These are phyloP conservation scores for Delichon dasypus DNA, from an alignment of 2,797 vertebrate species.

Conservation along the genomic window DNA sequence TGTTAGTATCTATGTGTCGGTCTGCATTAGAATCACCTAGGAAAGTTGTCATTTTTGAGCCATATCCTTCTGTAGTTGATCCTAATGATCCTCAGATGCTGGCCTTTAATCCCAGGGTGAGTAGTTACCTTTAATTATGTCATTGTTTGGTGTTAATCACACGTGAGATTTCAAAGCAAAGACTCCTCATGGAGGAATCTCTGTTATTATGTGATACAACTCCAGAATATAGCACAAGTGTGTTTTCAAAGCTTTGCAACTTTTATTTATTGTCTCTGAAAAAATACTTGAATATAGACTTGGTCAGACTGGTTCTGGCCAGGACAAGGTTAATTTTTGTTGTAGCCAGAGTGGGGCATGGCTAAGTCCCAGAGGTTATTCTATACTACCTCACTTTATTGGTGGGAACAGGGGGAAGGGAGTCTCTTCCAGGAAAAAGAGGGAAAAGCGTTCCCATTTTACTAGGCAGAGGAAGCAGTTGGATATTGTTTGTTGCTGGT, in stretches of 20 bases:
- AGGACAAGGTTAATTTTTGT: background rate
- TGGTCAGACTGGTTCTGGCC: background rate
- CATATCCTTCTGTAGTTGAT: conserved; percentile 40
- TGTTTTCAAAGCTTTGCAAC: background rate
- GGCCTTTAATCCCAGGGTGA: conserved; percentile 32
- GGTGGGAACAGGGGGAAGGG: background rate
- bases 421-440: background rate
- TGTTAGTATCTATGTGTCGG: conserved; percentile 20
- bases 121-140: background rate
- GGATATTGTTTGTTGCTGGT: background rate
- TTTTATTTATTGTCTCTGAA: background rate
- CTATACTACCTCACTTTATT: background rate
- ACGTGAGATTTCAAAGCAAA: background rate
- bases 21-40: conserved; percentile 31
- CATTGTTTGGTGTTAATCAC: background rate
- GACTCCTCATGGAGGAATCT: background rate
- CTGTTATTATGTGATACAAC: background rate
- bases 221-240: background rate
- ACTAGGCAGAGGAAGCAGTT: background rate
- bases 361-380: background rate
- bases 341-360: background rate
- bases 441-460: background rate
- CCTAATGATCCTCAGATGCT: conserved; percentile 38
- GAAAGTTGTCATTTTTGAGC: conserved; percentile 36
- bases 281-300: background rate